Conservation (phyloP, 2,113 vertebrate genomes). For the Zosterops hypoxanthus region DNA sequence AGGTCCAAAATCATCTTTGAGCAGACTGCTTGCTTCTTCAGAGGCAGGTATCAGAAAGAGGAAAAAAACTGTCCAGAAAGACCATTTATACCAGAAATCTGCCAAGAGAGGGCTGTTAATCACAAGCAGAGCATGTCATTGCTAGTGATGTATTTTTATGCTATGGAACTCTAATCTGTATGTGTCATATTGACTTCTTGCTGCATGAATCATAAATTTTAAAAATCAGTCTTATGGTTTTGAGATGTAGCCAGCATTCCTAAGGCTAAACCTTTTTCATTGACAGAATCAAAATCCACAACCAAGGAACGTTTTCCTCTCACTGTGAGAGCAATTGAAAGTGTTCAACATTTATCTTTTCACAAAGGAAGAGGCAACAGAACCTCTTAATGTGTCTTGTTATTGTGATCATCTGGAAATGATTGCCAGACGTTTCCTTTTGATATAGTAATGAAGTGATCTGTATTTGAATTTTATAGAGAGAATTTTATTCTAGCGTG, state of each 20-base stretch:
- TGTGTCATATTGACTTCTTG: constrained; percentile 76
- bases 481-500: constrained; percentile 79
- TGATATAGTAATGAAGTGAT: constrained; percentile 74
- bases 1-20: constrained; percentile 32
- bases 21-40: constrained; percentile 26
- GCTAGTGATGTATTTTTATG: constrained; percentile 68
- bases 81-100: constrained; percentile 29
- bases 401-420: constrained; percentile 78
- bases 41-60: constrained; percentile 9
- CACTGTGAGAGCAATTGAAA: constrained; percentile 46
- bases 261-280: constrained; percentile 82
- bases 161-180: constrained; percentile 74
- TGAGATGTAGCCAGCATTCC: constrained; percentile 74
- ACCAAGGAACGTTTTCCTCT: constrained; percentile 50
- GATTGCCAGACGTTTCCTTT: constrained; percentile 74
- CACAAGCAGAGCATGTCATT: constrained; percentile 67
- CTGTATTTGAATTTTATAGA: constrained; percentile 82
- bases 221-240: constrained; percentile 72
- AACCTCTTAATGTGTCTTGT: constrained; percentile 73
- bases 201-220: constrained; percentile 80
- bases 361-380: constrained; percentile 59
- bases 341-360: constrained; percentile 58
- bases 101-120: constrained; percentile 58
- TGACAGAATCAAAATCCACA: constrained; percentile 61
- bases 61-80: neutral